Evolutionary conservation across 2,888 invertebrate species (phyloP).

Genomic region (Andrena bicolor): DNA sequence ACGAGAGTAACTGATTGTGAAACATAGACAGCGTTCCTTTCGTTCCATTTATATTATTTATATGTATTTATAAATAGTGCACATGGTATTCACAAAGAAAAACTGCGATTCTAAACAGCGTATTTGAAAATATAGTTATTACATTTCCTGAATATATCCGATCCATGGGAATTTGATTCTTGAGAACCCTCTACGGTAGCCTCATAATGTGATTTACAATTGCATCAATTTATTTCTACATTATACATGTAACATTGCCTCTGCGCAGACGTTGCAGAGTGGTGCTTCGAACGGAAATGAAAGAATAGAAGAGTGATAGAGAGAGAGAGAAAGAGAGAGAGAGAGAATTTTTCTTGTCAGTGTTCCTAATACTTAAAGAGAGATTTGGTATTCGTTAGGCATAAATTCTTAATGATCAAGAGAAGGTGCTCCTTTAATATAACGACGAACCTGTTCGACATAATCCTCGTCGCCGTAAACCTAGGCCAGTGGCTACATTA

Average conservation of each 20-base stretch:
- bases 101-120: slow-evolving; percentile 29
- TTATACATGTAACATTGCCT: slow-evolving; percentile 62
- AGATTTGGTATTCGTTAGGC: slow-evolving; percentile 68
- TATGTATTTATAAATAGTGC: slow-evolving; percentile 56
- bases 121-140: slow-evolving; percentile 59
- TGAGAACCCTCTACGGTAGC: slow-evolving; percentile 22
- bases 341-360: slow-evolving; percentile 18
- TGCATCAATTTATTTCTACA: slow-evolving; percentile 67
- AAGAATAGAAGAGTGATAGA: neutral
- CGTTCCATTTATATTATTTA: slow-evolving; percentile 47
- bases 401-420: slow-evolving; percentile 50
- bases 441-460: slow-evolving; percentile 31
- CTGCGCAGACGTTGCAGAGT: slow-evolving; percentile 41
- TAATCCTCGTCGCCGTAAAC: slow-evolving; percentile 37
- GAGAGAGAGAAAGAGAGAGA: neutral
- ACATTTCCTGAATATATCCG: slow-evolving; percentile 24
- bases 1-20: slow-evolving; percentile 11
- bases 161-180: slow-evolving; percentile 37
- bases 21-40: slow-evolving; percentile 30
- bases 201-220: slow-evolving; percentile 43
- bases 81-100: slow-evolving; percentile 42
- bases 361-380: slow-evolving; percentile 54
- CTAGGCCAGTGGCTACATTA: slow-evolving; percentile 67
- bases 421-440: slow-evolving; percentile 43
- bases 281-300: slow-evolving; percentile 39